Evolutionary conservation across 2,113 vertebrate genomes (phyloP).

Genomic region (Azemiops feae): DNA sequence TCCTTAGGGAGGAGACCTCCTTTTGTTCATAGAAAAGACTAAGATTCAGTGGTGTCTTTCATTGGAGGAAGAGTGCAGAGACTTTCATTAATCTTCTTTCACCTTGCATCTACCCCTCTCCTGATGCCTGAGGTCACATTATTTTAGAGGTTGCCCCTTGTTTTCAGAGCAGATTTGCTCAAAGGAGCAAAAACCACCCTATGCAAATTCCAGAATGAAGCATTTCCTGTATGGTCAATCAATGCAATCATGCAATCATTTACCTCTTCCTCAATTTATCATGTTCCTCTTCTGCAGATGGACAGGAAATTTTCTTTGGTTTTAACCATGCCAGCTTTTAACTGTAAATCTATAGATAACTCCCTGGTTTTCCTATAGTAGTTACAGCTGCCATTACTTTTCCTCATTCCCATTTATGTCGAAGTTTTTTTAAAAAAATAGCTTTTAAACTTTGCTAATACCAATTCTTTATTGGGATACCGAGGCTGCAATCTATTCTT

Average conservation of each 20-base stretch:
- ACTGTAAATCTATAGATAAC: not conserved
- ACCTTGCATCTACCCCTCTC: too few relatives aligned
- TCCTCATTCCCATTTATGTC: not conserved
- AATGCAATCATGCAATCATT: not conserved
- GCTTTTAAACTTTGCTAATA: slow-evolving; percentile 5
- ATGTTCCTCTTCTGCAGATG: not conserved
- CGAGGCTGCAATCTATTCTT: slow-evolving; percentile 25
- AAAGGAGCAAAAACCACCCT: not conserved
- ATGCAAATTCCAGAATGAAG: not conserved
- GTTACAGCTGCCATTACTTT: not conserved
- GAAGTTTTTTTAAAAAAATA: not conserved
- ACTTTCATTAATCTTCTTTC: not conserved
- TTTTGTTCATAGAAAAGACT: not conserved
- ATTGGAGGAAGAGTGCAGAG: not conserved
- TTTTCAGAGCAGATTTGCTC: not conserved
- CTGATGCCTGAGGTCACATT: not conserved
- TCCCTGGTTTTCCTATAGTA: not conserved
- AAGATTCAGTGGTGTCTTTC: not conserved
- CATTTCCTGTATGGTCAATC: not conserved
- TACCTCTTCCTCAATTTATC: not conserved
- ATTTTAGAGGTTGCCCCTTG: not conserved
- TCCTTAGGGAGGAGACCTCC: not conserved
- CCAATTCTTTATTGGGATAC: slow-evolving; percentile 11
- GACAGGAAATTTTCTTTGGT: not conserved
- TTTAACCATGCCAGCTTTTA: not conserved